These are phyloP conservation scores for Pelosia muscerda DNA, from an alignment of 2,888 invertebrate genomes.

Conservation along the genomic window DNA sequence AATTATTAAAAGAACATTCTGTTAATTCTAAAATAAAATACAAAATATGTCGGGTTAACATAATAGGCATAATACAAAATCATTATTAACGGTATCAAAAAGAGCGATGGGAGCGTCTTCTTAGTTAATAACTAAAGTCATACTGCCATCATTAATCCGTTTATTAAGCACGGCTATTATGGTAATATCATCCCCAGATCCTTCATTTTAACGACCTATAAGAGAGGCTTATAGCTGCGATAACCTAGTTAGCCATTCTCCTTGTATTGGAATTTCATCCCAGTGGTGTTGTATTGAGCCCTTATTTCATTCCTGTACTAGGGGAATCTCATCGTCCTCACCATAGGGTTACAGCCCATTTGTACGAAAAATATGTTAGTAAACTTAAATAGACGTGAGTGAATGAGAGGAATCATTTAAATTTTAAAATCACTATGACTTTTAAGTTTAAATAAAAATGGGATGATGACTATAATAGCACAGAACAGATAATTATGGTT, in stretches of 20 bases:
- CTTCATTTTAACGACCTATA: conserved; percentile 24
- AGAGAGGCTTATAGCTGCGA: conserved; percentile 14
- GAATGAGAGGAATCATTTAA: too few species aligned
- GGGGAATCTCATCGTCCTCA: not conserved
- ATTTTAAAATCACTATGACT: too few species aligned
- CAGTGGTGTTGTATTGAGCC: not conserved
- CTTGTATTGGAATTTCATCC: not conserved
- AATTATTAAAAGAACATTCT: not conserved
- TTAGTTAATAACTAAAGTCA: conserved; percentile 23
- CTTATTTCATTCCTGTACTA: not conserved
- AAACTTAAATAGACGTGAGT: too few species aligned
- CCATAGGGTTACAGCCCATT: not conserved
- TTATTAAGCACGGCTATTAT: conserved; percentile 22
- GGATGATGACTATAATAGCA: too few species aligned
- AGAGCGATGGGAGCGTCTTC: conserved; percentile 8
- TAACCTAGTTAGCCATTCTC: conserved; percentile 10
- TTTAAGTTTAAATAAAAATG: too few species aligned
- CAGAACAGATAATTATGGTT: too few species aligned
- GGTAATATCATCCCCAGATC: conserved; percentile 19
- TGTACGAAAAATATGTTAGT: not conserved
- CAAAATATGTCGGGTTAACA: not conserved
- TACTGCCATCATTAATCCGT: conserved; percentile 21
- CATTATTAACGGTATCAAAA: conserved; percentile 6
- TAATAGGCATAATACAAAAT: not conserved
- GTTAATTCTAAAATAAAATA: not conserved